These are phyloP conservation scores for Apodemia hepburni DNA, from an alignment of 2,888 invertebrate genomes.

Conservation along the genomic window DNA sequence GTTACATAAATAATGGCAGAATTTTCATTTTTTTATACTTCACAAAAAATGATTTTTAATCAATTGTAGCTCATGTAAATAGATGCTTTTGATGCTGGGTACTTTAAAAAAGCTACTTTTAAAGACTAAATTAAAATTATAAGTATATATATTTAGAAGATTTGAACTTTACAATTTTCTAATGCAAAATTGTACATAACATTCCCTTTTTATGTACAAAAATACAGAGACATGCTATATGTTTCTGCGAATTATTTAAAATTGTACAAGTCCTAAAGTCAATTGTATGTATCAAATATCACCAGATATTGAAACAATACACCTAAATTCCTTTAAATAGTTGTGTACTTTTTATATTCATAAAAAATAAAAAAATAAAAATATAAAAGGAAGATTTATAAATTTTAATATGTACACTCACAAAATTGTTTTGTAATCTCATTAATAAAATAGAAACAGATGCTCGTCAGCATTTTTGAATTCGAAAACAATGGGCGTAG, in stretches of 20 bases:
- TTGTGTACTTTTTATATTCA: constrained; percentile 19
- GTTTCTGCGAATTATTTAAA: constrained; percentile 6
- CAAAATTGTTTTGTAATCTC: no score
- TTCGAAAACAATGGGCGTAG: constrained; percentile 53
- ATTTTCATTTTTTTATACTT: not conserved
- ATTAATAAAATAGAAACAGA: no score
- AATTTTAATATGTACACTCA: no score
- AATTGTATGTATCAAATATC: constrained; percentile 21
- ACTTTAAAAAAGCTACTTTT: not conserved
- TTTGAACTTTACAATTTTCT: constrained; percentile 12
- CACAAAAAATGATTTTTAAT: not conserved
- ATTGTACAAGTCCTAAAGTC: constrained; percentile 18
- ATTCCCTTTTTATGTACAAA: constrained; percentile 23
- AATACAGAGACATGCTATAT: constrained; percentile 14
- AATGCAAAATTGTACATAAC: constrained; percentile 19
- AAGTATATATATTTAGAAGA: not conserved
- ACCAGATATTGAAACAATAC: constrained; percentile 14
- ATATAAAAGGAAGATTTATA: constrained; percentile 30
- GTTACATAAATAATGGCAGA: not conserved
- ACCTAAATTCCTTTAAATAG: constrained; percentile 18
- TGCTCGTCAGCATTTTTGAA: constrained; percentile 14
- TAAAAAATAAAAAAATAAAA: constrained; percentile 18
- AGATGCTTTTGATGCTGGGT: constrained; percentile 5
- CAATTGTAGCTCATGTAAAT: constrained; percentile 2
- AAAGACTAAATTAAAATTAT: constrained; percentile 2